Conservation (phyloP, 1,140 invertebrate genomes). For the Berghia stephanieae region DNA sequence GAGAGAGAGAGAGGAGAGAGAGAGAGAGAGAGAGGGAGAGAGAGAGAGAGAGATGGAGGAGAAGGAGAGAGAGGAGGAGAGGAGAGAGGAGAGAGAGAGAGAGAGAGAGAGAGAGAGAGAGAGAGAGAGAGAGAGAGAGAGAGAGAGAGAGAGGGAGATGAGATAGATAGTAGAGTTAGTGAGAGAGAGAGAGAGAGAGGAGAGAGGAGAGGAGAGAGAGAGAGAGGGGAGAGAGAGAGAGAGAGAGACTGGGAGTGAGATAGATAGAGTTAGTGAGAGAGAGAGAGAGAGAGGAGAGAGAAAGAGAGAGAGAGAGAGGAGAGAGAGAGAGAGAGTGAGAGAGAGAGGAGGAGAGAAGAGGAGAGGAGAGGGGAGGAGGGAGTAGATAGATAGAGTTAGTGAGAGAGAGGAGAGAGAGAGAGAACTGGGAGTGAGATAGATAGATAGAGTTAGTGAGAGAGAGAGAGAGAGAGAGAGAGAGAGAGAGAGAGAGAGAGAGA, state of each 20-base stretch:
- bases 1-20: constrained; percentile 11
- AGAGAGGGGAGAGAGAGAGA: not conserved
- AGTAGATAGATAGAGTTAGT: not conserved
- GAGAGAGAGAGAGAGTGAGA: not conserved
- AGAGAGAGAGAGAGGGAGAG: no score
- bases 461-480: not conserved
- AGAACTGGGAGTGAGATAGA: not conserved
- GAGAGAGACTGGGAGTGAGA: no score
- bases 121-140: not conserved
- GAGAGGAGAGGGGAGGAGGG: not conserved
- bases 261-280: no score
- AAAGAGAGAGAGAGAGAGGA: constrained; percentile 1
- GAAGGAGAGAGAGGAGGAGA: constrained; percentile 6
- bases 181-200: not conserved
- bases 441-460: not conserved
- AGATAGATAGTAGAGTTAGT: not conserved
- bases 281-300: not conserved
- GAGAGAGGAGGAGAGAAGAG: not conserved
- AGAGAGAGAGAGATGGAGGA: constrained; percentile 6
- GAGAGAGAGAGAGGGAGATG: constrained; percentile 10
- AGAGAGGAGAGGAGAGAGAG: not conserved
- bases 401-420: not conserved
- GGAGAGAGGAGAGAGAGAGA: not conserved
- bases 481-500: not conserved
- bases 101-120: not conserved